These are phyloP conservation scores for Catostylus mosaicus DNA, from an alignment of 30 jellyfish, hydroid and myxozoan species.

Conservation along the genomic window DNA sequence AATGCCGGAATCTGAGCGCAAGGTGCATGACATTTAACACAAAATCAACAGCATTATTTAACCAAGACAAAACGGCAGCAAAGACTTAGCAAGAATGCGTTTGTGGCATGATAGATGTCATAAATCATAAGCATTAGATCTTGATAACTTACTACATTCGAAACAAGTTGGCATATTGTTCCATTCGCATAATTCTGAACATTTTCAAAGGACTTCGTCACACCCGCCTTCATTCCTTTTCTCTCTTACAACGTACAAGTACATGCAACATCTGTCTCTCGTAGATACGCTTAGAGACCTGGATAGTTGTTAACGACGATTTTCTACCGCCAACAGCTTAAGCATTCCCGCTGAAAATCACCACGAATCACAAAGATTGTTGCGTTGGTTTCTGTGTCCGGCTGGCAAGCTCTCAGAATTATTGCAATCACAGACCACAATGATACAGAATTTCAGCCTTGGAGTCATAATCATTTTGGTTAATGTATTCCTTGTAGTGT, in stretches of 20 bases:
- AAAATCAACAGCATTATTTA: not conserved
- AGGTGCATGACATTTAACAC: not conserved
- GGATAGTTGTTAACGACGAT: not conserved
- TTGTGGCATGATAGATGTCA: too few species aligned
- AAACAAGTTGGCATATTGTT: constrained; percentile 49
- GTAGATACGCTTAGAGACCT: constrained; percentile 62
- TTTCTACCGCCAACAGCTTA: constrained; percentile 2
- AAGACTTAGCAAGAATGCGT: too few species aligned
- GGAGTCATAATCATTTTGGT: constrained; percentile 15
- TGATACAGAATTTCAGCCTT: constrained; percentile 5
- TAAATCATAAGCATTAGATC: not conserved
- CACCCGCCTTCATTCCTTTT: constrained; percentile 27
- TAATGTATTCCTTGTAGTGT: not conserved
- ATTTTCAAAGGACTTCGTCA: not conserved
- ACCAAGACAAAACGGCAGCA: not conserved
- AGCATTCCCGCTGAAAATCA: not conserved
- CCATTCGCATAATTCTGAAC: constrained; percentile 66
- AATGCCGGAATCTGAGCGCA: too few species aligned
- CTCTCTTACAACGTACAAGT: not conserved
- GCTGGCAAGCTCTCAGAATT: constrained; percentile 1
- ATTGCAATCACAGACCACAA: constrained; percentile 28
- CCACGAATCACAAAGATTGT: constrained; percentile 6
- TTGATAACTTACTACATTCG: constrained; percentile 46
- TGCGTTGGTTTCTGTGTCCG: constrained; percentile 8
- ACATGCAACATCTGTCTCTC: constrained; percentile 51